These are phyloP conservation scores for Lordiphosa fenestrarum DNA, from an alignment of 2,888 invertebrate genomes.

Conservation along the genomic window DNA sequence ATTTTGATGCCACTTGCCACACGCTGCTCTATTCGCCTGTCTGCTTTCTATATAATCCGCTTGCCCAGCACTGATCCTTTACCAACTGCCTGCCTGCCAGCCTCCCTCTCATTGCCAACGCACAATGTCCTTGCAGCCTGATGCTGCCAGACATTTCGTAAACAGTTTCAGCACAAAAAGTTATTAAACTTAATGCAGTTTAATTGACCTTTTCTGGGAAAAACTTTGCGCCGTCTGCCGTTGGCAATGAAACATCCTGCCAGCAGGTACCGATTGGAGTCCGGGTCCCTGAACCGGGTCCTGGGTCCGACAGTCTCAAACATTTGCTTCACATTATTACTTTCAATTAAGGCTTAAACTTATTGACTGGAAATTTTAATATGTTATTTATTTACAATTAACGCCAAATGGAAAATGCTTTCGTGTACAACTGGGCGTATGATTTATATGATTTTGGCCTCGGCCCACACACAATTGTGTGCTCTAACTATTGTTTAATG, in stretches of 20 bases:
- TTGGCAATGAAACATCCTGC: slow-evolving; percentile 54
- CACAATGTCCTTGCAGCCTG: slow-evolving; percentile 35
- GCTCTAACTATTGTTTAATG: slow-evolving; percentile 40
- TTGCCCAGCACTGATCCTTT: slow-evolving; percentile 49
- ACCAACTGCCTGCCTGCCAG: slow-evolving; percentile 1
- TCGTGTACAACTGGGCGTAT: slow-evolving; percentile 66
- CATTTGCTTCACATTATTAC: slow-evolving; percentile 60
- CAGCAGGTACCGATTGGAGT: slow-evolving; percentile 41
- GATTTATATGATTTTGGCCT: slow-evolving; percentile 62
- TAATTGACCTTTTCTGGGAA: slow-evolving; percentile 68
- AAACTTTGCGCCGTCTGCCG: slow-evolving; percentile 70
- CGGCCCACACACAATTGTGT: slow-evolving; percentile 24
- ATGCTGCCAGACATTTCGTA: slow-evolving; percentile 47
- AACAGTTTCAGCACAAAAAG: slow-evolving; percentile 57
- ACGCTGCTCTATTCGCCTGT: slow-evolving; percentile 20
- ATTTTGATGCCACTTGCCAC: slow-evolving; percentile 4
- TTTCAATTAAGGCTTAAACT: slow-evolving; percentile 74
- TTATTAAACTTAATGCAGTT: slow-evolving; percentile 75
- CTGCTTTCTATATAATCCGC: slow-evolving; percentile 66
- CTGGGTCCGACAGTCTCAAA: slow-evolving; percentile 17
- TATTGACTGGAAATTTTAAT: slow-evolving; percentile 76
- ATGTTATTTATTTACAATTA: slow-evolving; percentile 76
- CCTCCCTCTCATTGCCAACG: background rate
- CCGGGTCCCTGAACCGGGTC: background rate
- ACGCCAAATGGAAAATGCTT: slow-evolving; percentile 47